Evolutionary conservation across 2,888 invertebrate species (phyloP), one percentile per base, ranked within the genome.

Genomic region (Nemotelus pantherinus): DNA sequence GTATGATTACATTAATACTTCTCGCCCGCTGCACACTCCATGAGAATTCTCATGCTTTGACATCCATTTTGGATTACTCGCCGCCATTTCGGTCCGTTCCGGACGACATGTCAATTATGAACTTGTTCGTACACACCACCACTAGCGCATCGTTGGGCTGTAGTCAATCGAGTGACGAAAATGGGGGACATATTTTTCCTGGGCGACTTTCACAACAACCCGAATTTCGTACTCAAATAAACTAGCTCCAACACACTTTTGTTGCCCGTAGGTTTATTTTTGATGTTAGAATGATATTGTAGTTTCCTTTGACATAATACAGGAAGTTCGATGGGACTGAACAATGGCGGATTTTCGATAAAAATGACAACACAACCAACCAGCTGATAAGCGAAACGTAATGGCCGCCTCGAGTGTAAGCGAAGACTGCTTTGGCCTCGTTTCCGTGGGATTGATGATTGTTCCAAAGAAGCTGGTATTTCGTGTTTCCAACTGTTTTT

Each of bases 41-140:
- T 25, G 25, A 25, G 25, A 25, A 25, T 25, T 25, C 25, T 25
- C 44, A 65, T 45, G 67, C n/a, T 77, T 76, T 79, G 79, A 77
- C 79, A 79, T 79, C 79, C 79, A 79, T 79, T 79, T 79, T 79
- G 79, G 77, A 79, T 76, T 67, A n/a, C 71, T 44, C 65, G 63
- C 25, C 76, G 65, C 76, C 79, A 71, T 53, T 67, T 60, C 76
- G 48, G 55, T 60, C 60, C 67, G 65, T 77, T 74, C 50, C 70
- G 48, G 53, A 10, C 55, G 53, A 70, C 50, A 53, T 70, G 70
- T 70, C 70, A 70, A 39, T 43, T 70, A 39, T 6, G 55, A 43
- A 3, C 5, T 63, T 4, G 25, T 4, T 44, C 45, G 47, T 6
- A 70, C 70, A 70, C 70, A 70, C 70, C 41, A 70, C 70, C 43